Evolutionary conservation across 2,113 vertebrate species (phyloP).

Genomic region (Cavia aperea): DNA sequence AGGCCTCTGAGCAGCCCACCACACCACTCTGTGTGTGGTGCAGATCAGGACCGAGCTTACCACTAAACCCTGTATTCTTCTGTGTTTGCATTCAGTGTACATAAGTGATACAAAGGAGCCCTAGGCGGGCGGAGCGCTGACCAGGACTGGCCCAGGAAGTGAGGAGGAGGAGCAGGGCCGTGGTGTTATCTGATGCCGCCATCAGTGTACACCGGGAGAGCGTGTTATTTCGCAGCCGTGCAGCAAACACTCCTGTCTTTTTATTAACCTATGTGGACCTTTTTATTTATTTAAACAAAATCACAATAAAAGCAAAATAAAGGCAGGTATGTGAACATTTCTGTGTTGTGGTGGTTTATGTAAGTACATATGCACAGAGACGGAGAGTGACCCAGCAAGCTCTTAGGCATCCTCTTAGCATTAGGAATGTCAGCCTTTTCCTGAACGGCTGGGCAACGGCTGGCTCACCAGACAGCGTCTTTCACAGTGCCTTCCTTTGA

Average conservation of each 20-base stretch:
- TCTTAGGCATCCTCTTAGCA: neutral
- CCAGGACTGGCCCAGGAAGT: slow-evolving; percentile 58
- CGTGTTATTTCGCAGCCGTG: slow-evolving; percentile 46
- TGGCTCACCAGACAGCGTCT: neutral
- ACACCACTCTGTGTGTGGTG: slow-evolving; percentile 40
- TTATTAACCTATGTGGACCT: slow-evolving; percentile 59
- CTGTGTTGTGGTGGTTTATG: slow-evolving; percentile 70
- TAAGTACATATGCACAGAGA: neutral
- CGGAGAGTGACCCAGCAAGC: neutral
- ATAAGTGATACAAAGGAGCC: slow-evolving; percentile 39
- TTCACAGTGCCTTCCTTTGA: neutral
- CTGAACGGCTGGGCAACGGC: neutral
- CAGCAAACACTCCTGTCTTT: slow-evolving; percentile 53
- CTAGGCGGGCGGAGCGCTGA: slow-evolving; percentile 20
- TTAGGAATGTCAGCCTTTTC: neutral
- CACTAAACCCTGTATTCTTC: slow-evolving; percentile 53
- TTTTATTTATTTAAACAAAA: slow-evolving; percentile 63
- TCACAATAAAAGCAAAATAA: slow-evolving; percentile 71
- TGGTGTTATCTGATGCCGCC: slow-evolving; percentile 45
- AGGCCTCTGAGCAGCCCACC: neutral
- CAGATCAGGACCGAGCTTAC: slow-evolving; percentile 29
- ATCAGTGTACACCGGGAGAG: slow-evolving; percentile 38
- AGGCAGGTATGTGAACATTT: slow-evolving; percentile 71
- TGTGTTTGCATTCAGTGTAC: slow-evolving; percentile 66
- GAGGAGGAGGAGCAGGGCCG: slow-evolving; percentile 47